phyloP scores from a whole-genome alignment of 2,797 vertebrate genomes.

The Lithobates pipiens region DNA sequence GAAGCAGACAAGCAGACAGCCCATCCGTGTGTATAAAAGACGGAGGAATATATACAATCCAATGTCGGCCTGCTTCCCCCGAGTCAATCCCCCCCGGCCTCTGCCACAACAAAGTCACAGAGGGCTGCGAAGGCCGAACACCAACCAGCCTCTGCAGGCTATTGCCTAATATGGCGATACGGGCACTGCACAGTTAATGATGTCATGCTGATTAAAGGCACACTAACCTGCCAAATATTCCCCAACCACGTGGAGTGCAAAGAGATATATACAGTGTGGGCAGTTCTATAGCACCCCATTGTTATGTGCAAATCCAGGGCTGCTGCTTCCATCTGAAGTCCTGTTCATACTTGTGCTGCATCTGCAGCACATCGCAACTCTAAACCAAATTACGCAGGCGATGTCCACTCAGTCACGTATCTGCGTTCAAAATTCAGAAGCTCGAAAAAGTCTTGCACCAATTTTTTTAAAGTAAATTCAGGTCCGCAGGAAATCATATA shows the following conservation, averaged over 20 bases:
- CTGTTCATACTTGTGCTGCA: background rate
- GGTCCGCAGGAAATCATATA: too few relatives aligned
- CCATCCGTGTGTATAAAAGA: slow-evolving; percentile 55
- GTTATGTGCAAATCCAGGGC: too few relatives aligned
- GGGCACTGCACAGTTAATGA: slow-evolving; percentile 40
- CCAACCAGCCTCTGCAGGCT: slow-evolving; percentile 11
- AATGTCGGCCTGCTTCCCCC: slow-evolving; percentile 17
- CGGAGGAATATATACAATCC: slow-evolving; percentile 58
- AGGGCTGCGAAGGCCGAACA: background rate
- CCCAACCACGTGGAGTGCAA: background rate
- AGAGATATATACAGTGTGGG: background rate
- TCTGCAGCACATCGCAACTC: too few relatives aligned
- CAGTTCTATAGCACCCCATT: background rate
- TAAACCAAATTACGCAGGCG: too few relatives aligned
- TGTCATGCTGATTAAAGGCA: slow-evolving; percentile 35
- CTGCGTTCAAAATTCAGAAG: too few relatives aligned
- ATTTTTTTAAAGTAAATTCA: too few relatives aligned
- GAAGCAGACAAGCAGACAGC: slow-evolving; percentile 55
- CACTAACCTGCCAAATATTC: background rate
- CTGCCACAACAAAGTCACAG: background rate
- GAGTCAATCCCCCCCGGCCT: background rate
- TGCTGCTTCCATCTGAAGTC: background rate
- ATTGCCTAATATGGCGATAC: slow-evolving; percentile 45
- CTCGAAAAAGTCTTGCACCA: too few relatives aligned
- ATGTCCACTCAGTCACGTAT: too few relatives aligned